Conservation (phyloP, 2,888 invertebrate genomes). For the Phymatocera aterrima region DNA sequence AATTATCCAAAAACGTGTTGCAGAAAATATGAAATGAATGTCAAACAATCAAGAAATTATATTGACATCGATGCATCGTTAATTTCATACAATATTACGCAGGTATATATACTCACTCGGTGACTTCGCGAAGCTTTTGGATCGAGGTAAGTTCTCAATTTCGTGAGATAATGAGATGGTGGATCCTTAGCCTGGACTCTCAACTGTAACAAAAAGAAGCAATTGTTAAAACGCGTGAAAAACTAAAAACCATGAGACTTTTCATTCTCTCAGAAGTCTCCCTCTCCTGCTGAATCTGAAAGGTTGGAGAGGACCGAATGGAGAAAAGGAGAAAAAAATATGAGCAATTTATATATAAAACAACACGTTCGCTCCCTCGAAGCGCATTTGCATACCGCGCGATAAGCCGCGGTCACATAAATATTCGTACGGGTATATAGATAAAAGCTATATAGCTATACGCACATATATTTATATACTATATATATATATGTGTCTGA, state of each 20-base stretch:
- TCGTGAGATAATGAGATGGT: slow-evolving; percentile 96
- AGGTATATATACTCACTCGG: slow-evolving; percentile 91
- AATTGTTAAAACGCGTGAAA: not conserved
- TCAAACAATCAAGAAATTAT: slow-evolving; percentile 23
- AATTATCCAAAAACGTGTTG: too few species aligned
- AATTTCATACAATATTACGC: too few species aligned
- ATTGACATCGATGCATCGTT: not conserved
- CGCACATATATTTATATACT: too few species aligned
- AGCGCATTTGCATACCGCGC: slow-evolving; percentile 16
- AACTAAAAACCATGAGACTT: not conserved
- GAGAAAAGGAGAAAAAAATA: not conserved
- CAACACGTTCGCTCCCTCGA: not conserved
- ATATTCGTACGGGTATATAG: slow-evolving; percentile 14
- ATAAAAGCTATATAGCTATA: too few species aligned
- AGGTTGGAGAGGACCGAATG: not conserved
- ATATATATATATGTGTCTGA: too few species aligned
- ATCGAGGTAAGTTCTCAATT: slow-evolving; percentile 95
- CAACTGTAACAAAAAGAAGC: slow-evolving; percentile 82
- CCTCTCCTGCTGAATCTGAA: too few species aligned
- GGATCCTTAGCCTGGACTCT: slow-evolving; percentile 99
- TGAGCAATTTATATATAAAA: not conserved
- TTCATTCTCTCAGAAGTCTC: not conserved
- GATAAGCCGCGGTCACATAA: slow-evolving; percentile 19
- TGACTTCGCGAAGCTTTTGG: slow-evolving; percentile 97
- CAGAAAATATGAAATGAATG: slow-evolving; percentile 30